These are phyloP conservation scores for Eupithecia vulgata DNA, from an alignment of 2,888 invertebrate genomes.

Conservation along the genomic window DNA sequence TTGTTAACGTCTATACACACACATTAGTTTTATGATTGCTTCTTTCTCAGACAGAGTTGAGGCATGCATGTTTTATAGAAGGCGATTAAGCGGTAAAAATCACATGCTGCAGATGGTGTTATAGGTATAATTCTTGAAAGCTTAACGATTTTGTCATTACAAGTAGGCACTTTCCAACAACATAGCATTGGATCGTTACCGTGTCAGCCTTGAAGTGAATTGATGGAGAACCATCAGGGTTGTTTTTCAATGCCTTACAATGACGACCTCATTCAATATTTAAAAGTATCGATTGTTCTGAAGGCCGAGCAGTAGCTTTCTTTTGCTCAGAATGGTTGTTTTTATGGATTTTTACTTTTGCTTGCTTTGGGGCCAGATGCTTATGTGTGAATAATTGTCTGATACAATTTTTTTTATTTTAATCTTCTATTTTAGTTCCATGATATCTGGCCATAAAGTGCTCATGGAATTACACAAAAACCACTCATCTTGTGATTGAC, in stretches of 20 bases:
- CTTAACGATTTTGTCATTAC: background rate
- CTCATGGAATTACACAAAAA: too few relatives aligned
- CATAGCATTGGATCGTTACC: background rate
- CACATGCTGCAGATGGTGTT: background rate
- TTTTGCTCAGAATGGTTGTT: background rate
- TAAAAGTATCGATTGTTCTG: conserved; percentile 5
- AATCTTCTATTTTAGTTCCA: too few relatives aligned
- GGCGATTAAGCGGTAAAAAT: background rate
- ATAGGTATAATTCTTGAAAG: background rate
- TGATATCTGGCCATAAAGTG: background rate
- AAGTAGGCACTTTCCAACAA: background rate
- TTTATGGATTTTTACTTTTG: background rate
- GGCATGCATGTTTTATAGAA: background rate
- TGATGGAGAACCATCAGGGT: conserved; percentile 3
- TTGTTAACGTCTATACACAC: background rate
- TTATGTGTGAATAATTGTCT: background rate
- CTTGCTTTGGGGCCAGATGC: background rate
- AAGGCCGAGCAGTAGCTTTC: background rate
- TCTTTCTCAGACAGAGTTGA: background rate
- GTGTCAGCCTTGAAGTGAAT: conserved; percentile 4
- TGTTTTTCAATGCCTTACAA: conserved; percentile 2
- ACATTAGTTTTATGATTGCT: background rate
- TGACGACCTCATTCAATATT: conserved; percentile 5
- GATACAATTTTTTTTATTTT: too few relatives aligned
- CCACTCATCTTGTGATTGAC: too few relatives aligned